These are phyloP conservation scores for Pterostichus madidus DNA, from an alignment of 2,888 invertebrate genomes.

Conservation along the genomic window DNA sequence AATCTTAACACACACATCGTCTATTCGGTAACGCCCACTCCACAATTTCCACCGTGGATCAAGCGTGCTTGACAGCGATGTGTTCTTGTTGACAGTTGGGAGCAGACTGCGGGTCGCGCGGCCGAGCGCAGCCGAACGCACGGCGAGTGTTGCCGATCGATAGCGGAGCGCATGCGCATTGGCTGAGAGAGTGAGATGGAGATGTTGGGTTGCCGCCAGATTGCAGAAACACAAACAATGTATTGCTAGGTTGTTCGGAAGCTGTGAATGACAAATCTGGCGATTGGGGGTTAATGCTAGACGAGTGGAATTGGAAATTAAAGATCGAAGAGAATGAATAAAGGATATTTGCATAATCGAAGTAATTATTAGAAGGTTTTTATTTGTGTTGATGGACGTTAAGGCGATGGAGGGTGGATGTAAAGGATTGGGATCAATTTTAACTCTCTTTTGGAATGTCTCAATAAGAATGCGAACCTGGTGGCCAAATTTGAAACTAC, in stretches of 20 bases:
- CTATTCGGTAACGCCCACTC: conserved; percentile 51
- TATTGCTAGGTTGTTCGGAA: conserved; percentile 47
- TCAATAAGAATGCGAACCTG: no score
- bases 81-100: conserved; percentile 18
- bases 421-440: no score
- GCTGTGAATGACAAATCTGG: conserved; percentile 44
- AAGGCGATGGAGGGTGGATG: no score
- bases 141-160: conserved; percentile 58
- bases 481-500: no score
- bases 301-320: no score
- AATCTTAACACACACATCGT: conserved; percentile 23
- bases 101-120: conserved; percentile 60
- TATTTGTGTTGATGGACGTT: no score
- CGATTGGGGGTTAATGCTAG: neutral
- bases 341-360: no score
- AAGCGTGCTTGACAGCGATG: conserved; percentile 1
- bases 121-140: conserved; percentile 52
- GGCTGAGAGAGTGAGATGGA: conserved; percentile 1
- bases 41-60: conserved; percentile 4
- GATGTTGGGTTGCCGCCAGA: conserved; percentile 58
- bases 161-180: conserved; percentile 39
- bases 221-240: conserved; percentile 59
- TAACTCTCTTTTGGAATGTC: no score
- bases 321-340: no score
- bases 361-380: no score